A percentile compares a stretch with the other conserved stretches of the same genome.
These are phyloP conservation scores for Siniperca knerii DNA, from an alignment of 2,113 vertebrate species.

Conservation along the genomic window DNA sequence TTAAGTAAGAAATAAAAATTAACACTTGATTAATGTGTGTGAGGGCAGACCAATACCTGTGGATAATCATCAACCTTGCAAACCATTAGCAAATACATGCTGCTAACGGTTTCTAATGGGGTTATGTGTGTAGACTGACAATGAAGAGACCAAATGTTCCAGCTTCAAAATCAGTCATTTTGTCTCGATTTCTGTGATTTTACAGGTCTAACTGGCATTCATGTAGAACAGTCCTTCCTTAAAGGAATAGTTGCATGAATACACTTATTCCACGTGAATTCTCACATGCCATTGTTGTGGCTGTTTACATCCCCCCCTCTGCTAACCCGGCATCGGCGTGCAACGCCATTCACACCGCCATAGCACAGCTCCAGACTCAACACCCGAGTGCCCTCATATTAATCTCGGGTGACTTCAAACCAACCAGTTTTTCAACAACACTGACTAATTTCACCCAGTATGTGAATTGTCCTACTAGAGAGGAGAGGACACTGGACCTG, in stretches of 20 bases:
- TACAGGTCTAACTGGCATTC: not conserved
- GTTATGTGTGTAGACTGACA: slow-evolving; percentile 48
- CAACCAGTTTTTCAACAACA: too few relatives aligned
- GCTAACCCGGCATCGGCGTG: too few relatives aligned
- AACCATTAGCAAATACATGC: slow-evolving; percentile 60
- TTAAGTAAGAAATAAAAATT: slow-evolving; percentile 61
- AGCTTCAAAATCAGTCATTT: not conserved
- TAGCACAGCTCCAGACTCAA: too few relatives aligned
- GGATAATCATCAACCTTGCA: slow-evolving; percentile 64
- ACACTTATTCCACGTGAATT: not conserved
- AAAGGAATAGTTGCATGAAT: not conserved
- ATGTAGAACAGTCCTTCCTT: not conserved
- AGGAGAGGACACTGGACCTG: too few relatives aligned
- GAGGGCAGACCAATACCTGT: slow-evolving; percentile 46
- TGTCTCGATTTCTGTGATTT: not conserved
- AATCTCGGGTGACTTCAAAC: too few relatives aligned
- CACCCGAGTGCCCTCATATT: too few relatives aligned
- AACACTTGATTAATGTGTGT: slow-evolving; percentile 58
- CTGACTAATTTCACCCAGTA: too few relatives aligned
- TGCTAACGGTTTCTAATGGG: slow-evolving; percentile 54
- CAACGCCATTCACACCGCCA: too few relatives aligned
- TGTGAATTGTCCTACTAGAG: too few relatives aligned
- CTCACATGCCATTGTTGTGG: too few relatives aligned
- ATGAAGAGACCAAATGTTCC: slow-evolving; percentile 23
- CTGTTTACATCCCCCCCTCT: too few relatives aligned